Evolutionary conservation across 1,140 invertebrate species (phyloP).

Genomic region (Drosophila carrolli): DNA sequence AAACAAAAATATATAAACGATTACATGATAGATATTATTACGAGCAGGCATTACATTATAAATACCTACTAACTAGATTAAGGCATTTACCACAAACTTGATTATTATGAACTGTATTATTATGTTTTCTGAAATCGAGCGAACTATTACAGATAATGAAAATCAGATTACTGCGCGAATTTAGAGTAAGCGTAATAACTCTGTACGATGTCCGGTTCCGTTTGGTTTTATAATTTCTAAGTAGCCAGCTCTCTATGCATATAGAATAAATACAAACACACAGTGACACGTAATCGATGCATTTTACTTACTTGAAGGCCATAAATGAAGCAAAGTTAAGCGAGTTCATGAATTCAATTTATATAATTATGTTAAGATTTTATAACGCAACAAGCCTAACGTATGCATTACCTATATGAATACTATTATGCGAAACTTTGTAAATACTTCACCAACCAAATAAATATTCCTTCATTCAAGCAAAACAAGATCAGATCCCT

Average conservation of each 20-base stretch:
- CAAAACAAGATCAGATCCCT: slow-evolving; percentile 36
- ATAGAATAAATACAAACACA: slow-evolving; percentile 48
- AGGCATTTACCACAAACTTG: slow-evolving; percentile 63
- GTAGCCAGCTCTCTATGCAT: slow-evolving; percentile 67
- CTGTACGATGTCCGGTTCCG: slow-evolving; percentile 32
- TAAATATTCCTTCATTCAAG: slow-evolving; percentile 77
- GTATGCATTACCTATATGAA: slow-evolving; percentile 52
- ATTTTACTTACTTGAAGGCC: slow-evolving; percentile 66
- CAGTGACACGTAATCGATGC: slow-evolving; percentile 71
- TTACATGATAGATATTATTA: slow-evolving; percentile 65
- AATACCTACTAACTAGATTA: slow-evolving; percentile 72
- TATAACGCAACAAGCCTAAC: slow-evolving; percentile 72
- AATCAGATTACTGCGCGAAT: slow-evolving; percentile 30
- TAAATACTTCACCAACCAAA: slow-evolving; percentile 71
- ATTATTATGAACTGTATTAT: slow-evolving; percentile 54
- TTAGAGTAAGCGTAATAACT: slow-evolving; percentile 15
- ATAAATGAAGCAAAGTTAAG: slow-evolving; percentile 44
- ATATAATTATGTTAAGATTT: slow-evolving; percentile 83
- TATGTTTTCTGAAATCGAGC: slow-evolving; percentile 52
- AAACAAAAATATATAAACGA: slow-evolving; percentile 55
- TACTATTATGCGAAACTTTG: slow-evolving; percentile 59
- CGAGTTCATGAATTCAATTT: slow-evolving; percentile 66
- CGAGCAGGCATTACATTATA: slow-evolving; percentile 60
- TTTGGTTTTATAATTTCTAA: slow-evolving; percentile 77
- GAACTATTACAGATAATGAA: slow-evolving; percentile 65